A percentile compares a stretch with the other conserved stretches of the same genome.
These are phyloP conservation scores for Agraylea sexmaculata DNA, from an alignment of 1,140 invertebrate genomes.

Conservation along the genomic window DNA sequence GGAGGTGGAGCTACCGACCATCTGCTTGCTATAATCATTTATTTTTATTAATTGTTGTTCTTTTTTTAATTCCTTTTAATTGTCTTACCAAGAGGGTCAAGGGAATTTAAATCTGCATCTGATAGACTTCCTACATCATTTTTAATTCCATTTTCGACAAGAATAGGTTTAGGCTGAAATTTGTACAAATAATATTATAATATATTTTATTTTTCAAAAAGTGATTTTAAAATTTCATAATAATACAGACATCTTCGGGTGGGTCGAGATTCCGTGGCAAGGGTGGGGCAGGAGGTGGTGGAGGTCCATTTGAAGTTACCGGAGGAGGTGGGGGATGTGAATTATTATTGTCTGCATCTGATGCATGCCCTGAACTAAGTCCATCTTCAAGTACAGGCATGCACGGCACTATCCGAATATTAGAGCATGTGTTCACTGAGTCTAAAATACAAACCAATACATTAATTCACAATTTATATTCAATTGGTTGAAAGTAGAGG, in stretches of 20 bases:
- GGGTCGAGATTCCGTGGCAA: constrained; percentile 7
- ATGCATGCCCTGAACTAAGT: constrained; percentile 79
- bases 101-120: constrained; percentile 46
- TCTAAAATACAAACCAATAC: too few relatives aligned
- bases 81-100: constrained; percentile 46
- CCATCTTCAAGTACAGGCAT: constrained; percentile 96
- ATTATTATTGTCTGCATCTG: constrained; percentile 83
- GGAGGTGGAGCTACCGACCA: constrained; percentile 48
- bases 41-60: not conserved
- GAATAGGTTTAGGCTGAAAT: too few relatives aligned
- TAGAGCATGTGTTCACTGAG: constrained; percentile 11
- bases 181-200: not conserved
- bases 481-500: not conserved
- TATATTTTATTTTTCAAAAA: not conserved
- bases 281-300: constrained; percentile 8
- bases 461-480: not conserved
- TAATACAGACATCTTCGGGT: constrained; percentile 19
- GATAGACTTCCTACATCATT: constrained; percentile 30
- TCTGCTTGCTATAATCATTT: constrained; percentile 9
- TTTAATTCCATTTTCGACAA: constrained; percentile 35
- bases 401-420: constrained; percentile 29
- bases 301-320: constrained; percentile 1
- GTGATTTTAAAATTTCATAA: too few relatives aligned
- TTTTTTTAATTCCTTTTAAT: constrained; percentile 3
- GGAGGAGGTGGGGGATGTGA: constrained; percentile 25